phyloP scores from a whole-genome alignment of 2,797 vertebrate species.

The Hydrolagus colliei region DNA sequence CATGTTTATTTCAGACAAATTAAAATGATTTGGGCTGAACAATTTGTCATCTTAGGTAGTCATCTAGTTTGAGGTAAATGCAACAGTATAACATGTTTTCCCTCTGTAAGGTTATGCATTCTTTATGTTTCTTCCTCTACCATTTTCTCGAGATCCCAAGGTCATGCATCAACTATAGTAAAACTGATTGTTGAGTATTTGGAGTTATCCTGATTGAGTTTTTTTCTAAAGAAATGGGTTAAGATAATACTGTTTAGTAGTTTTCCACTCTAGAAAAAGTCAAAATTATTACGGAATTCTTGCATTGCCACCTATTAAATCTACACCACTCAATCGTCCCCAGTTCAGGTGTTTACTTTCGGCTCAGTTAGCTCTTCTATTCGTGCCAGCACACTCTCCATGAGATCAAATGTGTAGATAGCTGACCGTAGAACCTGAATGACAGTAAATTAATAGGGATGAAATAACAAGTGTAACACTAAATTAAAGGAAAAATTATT shows the following conservation, averaged over 20 bases:
- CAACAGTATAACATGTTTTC: not conserved
- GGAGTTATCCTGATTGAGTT: not conserved
- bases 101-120: not conserved
- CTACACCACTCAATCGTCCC: slow-evolving; percentile 42
- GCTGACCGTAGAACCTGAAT: slow-evolving; percentile 82
- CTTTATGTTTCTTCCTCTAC: not conserved
- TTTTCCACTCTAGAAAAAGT: not conserved
- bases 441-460: slow-evolving; percentile 40
- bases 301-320: not conserved
- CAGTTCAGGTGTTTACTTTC: slow-evolving; percentile 57
- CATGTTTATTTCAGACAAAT: too few relatives aligned
- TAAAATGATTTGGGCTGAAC: too few relatives aligned
- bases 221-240: slow-evolving; percentile 28
- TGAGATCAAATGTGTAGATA: slow-evolving; percentile 90
- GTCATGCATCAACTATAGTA: not conserved
- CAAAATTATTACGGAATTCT: not conserved
- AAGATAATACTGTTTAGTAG: not conserved
- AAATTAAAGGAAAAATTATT: slow-evolving; percentile 36
- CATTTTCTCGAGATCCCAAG: not conserved
- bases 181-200: not conserved
- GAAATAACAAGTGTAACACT: slow-evolving; percentile 44
- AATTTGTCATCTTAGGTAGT: too few relatives aligned
- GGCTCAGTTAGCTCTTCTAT: slow-evolving; percentile 82
- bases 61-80: not conserved
- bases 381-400: slow-evolving; percentile 82